phyloP scores from a whole-genome alignment of 2,888 invertebrate genomes.

The Drosophila villosipedis region DNA sequence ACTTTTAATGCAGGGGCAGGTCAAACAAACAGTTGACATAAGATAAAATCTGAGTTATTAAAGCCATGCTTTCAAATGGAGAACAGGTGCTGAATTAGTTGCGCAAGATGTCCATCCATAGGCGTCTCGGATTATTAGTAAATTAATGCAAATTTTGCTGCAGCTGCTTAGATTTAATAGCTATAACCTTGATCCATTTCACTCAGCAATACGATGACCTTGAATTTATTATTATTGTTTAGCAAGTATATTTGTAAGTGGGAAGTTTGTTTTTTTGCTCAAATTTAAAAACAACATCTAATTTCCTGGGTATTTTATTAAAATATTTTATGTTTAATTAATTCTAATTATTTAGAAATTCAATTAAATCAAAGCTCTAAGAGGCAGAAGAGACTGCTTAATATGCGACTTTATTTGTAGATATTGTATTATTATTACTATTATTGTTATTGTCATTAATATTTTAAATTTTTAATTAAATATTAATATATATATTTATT shows the following conservation, averaged over 20 bases:
- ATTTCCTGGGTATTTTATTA: too few relatives aligned
- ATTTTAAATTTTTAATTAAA: too few relatives aligned
- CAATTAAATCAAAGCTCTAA: not conserved
- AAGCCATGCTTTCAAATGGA: not conserved
- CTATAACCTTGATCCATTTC: constrained; percentile 16
- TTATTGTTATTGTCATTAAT: too few relatives aligned
- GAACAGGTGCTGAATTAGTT: constrained; percentile 14
- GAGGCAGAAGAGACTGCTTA: not conserved
- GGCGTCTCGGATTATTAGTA: constrained; percentile 11
- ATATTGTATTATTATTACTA: not conserved
- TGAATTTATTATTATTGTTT: not conserved
- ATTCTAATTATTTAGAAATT: not conserved
- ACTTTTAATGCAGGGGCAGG: constrained; percentile 17
- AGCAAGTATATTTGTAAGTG: not conserved
- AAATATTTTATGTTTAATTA: not conserved
- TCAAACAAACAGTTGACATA: constrained; percentile 31
- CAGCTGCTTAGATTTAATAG: constrained; percentile 36
- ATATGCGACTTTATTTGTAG: not conserved
- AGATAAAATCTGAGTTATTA: not conserved
- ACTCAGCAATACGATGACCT: not conserved
- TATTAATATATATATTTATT: not conserved
- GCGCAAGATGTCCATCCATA: constrained; percentile 21
- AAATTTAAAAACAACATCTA: too few relatives aligned
- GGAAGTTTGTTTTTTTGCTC: not conserved
- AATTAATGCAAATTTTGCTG: constrained; percentile 16